Percentiles rank a stretch among this genome's conserved stretches.
Conservation (phyloP, 2,888 invertebrate genomes). For the Ormyrus thymus region DNA sequence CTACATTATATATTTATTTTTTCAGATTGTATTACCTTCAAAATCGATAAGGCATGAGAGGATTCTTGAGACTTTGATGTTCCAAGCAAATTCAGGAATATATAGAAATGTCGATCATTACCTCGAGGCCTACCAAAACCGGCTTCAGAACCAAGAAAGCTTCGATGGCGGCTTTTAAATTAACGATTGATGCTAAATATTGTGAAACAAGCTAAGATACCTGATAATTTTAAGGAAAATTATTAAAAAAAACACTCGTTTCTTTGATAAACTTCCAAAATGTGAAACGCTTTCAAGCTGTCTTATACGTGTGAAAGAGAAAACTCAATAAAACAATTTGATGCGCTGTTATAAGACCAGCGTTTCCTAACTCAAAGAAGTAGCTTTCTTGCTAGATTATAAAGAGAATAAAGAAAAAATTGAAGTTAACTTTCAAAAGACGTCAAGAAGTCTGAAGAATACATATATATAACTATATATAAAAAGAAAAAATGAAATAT, state of each 20-base stretch:
- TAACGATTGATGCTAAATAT: not conserved
- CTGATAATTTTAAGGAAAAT: constrained; percentile 38
- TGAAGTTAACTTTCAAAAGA: constrained; percentile 32
- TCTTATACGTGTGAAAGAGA: not conserved
- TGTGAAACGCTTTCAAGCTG: constrained; percentile 10
- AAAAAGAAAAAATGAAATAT: not conserved
- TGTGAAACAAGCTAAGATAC: constrained; percentile 18
- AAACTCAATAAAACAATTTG: constrained; percentile 33
- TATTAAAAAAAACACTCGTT: not conserved
- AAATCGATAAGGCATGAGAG: constrained; percentile 95
- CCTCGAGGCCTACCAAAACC: constrained; percentile 90
- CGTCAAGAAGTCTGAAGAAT: constrained; percentile 48
- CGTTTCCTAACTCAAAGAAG: constrained; percentile 22
- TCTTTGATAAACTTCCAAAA: constrained; percentile 16
- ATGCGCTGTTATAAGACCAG: constrained; percentile 16
- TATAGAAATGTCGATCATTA: constrained; percentile 93
- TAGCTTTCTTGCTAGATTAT: constrained; percentile 34
- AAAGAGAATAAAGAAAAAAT: constrained; percentile 10
- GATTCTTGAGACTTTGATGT: constrained; percentile 93
- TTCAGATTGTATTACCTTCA: constrained; percentile 89
- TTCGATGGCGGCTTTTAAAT: constrained; percentile 85
- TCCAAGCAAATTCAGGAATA: constrained; percentile 94
- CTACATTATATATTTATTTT: constrained; percentile 51
- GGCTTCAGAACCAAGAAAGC: constrained; percentile 92
- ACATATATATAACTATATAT: constrained; percentile 18